These are phyloP conservation scores for Corythaixoides concolor DNA, from an alignment of 2,113 vertebrate species.

Conservation along the genomic window DNA sequence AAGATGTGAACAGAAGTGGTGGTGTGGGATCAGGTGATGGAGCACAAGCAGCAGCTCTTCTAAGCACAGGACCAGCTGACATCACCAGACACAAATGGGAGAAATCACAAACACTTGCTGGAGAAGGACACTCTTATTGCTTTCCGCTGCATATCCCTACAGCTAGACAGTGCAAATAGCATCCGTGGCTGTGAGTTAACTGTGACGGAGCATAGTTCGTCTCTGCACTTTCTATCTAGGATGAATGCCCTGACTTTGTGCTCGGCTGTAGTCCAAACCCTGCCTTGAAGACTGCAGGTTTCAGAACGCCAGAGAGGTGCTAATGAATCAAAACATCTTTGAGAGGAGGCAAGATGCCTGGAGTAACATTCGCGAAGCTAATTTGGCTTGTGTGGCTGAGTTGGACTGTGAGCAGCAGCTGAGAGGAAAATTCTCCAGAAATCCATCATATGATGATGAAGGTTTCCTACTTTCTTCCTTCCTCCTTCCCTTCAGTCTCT, in stretches of 20 bases:
- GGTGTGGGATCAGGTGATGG: background rate
- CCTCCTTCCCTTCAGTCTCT: background rate
- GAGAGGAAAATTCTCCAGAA: background rate
- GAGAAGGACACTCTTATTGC: background rate
- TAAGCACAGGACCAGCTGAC: background rate
- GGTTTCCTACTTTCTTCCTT: background rate
- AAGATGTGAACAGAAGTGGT: rapidly evolving
- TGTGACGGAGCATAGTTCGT: rapidly evolving
- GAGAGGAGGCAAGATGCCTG: background rate
- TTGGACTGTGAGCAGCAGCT: background rate
- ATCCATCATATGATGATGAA: background rate
- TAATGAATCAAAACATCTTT: background rate
- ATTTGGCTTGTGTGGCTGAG: background rate
- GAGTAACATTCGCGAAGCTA: background rate
- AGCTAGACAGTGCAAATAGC: background rate
- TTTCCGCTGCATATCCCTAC: background rate
- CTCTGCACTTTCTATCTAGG: background rate
- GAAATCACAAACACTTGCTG: background rate
- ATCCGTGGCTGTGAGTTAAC: background rate
- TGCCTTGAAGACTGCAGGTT: background rate
- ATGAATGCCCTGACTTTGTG: background rate
- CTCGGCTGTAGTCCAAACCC: background rate
- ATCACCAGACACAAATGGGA: background rate
- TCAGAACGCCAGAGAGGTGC: background rate
- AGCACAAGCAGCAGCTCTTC: background rate